A percentile compares a stretch with the other conserved stretches of the same genome.
phyloP scores from a whole-genome alignment of 1,140 invertebrate species.

The Nylanderia fulva region DNA sequence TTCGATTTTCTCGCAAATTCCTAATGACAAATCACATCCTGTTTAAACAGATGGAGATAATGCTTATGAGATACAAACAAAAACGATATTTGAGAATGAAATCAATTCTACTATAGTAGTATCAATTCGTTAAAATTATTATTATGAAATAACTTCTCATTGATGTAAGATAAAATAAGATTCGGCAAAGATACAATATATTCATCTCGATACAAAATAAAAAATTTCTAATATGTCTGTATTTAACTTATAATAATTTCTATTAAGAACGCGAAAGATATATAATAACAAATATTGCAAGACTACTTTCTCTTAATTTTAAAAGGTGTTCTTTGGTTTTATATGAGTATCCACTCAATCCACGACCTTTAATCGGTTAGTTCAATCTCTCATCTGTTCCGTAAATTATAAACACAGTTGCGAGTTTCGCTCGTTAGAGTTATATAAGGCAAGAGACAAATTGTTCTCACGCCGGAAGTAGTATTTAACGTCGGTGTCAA shows the following conservation, averaged over 20 bases:
- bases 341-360: conserved; percentile 1
- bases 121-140: conserved; percentile 1
- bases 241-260: neutral
- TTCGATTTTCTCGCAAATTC: conserved; percentile 63
- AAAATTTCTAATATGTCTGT: neutral
- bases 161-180: neutral
- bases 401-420: conserved; percentile 20
- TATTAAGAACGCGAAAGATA: neutral
- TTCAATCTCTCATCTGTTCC: conserved; percentile 1
- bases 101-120: conserved; percentile 11
- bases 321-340: neutral
- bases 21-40: conserved; percentile 55
- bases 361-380: neutral
- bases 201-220: neutral
- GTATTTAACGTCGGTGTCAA: neutral
- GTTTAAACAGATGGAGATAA: conserved; percentile 20
- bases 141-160: conserved; percentile 3
- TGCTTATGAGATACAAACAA: conserved; percentile 48
- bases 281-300: neutral
- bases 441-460: conserved; percentile 35
- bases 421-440: conserved; percentile 4
- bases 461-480: conserved; percentile 26
- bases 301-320: neutral
- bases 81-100: neutral
- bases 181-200: neutral